These are phyloP conservation scores for Pachydiplax longipennis DNA, from an alignment of 2,888 invertebrate species.

Conservation along the genomic window DNA sequence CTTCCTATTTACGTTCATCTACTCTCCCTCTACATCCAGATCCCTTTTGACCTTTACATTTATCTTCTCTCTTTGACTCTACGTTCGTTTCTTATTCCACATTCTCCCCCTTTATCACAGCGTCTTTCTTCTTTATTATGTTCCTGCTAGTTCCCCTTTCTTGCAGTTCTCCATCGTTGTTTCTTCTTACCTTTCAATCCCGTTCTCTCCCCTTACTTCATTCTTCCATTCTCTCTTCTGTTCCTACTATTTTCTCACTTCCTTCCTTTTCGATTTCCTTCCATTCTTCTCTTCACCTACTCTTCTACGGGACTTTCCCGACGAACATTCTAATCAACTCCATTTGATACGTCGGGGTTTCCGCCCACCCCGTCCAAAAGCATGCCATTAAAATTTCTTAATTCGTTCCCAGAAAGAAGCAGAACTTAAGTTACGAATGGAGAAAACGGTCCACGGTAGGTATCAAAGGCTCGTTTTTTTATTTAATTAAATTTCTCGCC, in stretches of 20 bases:
- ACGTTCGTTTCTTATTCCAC: neutral
- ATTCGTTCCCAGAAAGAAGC: too few species aligned
- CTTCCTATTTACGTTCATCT: neutral
- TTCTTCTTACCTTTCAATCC: neutral
- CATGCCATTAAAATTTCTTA: too few species aligned
- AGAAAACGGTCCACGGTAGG: too few species aligned
- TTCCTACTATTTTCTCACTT: too few species aligned
- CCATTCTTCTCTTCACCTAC: neutral
- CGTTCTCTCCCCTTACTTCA: neutral
- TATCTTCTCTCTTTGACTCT: neutral
- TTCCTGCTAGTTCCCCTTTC: too few species aligned
- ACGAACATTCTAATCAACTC: too few species aligned
- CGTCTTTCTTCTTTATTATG: neutral
- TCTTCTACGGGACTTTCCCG: neutral
- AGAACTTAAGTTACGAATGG: too few species aligned
- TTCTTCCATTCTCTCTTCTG: neutral
- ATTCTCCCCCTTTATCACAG: neutral
- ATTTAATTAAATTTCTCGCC: too few species aligned
- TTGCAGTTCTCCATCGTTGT: too few species aligned
- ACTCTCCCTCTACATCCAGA: neutral
- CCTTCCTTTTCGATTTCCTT: neutral
- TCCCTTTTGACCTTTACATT: neutral
- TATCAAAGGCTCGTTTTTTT: too few species aligned
- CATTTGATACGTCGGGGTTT: too few species aligned
- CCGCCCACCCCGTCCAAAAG: too few species aligned